Percentiles rank a stretch among this genome's conserved stretches.
phyloP scores from a whole-genome alignment of 2,888 invertebrate genomes.

The Cantharis lateralis region DNA sequence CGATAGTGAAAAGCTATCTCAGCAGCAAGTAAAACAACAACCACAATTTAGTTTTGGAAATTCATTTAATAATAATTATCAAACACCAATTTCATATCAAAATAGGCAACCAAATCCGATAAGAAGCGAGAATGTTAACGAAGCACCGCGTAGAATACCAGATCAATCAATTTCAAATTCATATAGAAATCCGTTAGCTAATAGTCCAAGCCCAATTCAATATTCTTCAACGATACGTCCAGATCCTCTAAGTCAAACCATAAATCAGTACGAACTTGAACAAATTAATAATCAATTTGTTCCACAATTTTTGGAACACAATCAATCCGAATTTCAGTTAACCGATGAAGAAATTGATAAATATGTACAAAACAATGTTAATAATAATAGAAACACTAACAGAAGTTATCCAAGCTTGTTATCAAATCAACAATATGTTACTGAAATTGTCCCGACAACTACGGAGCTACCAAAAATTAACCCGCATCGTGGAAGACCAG shows the following conservation, averaged over 20 bases:
- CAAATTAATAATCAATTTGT: conserved; percentile 36
- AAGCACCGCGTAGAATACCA: conserved; percentile 7
- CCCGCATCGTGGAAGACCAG: not conserved
- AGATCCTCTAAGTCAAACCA: conserved; percentile 21
- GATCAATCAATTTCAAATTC: conserved; percentile 10
- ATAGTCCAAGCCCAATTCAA: not conserved
- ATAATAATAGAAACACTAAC: not conserved
- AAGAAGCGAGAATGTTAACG: conserved; percentile 15
- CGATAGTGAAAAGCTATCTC: conserved; percentile 24
- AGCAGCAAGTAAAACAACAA: conserved; percentile 8
- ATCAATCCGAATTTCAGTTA: not conserved
- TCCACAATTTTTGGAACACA: conserved; percentile 14
- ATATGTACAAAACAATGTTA: not conserved
- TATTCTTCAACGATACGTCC: not conserved
- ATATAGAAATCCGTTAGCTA: not conserved
- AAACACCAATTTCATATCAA: not conserved
- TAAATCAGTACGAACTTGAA: conserved; percentile 38
- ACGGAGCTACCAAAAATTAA: not conserved
- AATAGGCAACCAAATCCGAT: conserved; percentile 1
- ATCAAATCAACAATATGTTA: not conserved
- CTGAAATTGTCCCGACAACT: not conserved
- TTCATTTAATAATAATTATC: conserved; percentile 5
- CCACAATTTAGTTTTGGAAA: conserved; percentile 10
- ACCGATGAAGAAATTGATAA: not conserved
- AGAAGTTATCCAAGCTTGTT: not conserved